Conservation (phyloP, 2,113 vertebrate genomes). For the Coptodon rendalli region DNA sequence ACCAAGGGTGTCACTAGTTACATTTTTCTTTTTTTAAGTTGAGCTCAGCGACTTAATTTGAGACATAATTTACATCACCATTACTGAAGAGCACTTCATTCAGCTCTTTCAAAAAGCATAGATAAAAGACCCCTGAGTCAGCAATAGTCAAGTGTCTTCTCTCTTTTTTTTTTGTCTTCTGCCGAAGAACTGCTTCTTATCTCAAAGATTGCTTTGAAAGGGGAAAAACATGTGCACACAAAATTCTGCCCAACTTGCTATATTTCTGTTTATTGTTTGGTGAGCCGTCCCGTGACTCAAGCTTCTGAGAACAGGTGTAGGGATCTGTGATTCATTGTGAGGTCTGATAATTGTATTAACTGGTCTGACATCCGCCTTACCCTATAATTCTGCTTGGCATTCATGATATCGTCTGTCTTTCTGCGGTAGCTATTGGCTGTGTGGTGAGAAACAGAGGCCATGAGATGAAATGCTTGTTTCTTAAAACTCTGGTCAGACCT, state of each 20-base stretch:
- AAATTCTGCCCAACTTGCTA: conserved; percentile 1
- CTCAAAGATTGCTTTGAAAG: conserved; percentile 15
- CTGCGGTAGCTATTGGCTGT: background rate
- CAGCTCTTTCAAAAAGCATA: conserved; percentile 34
- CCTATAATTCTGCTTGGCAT: background rate
- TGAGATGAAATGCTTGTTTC: background rate
- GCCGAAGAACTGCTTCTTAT: conserved; percentile 37
- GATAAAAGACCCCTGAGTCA: conserved; percentile 55
- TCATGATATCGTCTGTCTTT: background rate
- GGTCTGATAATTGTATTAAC: background rate
- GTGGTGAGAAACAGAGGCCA: background rate
- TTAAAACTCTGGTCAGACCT: background rate
- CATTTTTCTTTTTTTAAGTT: background rate
- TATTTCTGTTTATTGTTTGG: background rate
- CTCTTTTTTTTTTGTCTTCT: background rate
- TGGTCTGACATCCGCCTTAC: background rate
- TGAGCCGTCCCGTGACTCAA: background rate
- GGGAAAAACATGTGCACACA: background rate
- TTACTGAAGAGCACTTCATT: conserved; percentile 34
- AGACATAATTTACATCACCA: conserved; percentile 13
- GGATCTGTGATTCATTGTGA: background rate
- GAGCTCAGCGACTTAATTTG: background rate
- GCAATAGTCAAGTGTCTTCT: conserved; percentile 21
- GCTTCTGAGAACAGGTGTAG: background rate
- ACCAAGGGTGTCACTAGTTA: background rate